phyloP scores from a whole-genome alignment of 2,797 vertebrate genomes.

The Rhyacichthys aspro region DNA sequence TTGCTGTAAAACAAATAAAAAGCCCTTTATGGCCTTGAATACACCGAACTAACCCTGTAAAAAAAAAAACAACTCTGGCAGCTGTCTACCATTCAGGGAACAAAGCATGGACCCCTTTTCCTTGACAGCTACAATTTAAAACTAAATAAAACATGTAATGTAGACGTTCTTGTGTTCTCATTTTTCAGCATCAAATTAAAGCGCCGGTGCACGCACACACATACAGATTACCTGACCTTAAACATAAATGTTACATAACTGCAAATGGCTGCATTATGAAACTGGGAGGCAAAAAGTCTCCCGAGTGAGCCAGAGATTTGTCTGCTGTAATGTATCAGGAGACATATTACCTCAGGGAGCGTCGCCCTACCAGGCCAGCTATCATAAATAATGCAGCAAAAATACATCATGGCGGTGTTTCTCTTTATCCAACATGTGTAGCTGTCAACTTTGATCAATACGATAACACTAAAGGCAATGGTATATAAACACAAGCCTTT shows the following conservation, averaged over 20 bases:
- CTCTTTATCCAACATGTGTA: slow-evolving; percentile 81
- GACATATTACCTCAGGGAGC: slow-evolving; percentile 74
- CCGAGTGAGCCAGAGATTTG: slow-evolving; percentile 62
- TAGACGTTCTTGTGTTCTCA: slow-evolving; percentile 24
- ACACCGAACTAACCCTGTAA: too few species aligned
- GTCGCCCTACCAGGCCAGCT: slow-evolving; percentile 61
- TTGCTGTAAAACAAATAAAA: too few species aligned
- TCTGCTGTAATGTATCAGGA: slow-evolving; percentile 76
- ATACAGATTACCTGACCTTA: slow-evolving; percentile 23
- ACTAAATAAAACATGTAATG: slow-evolving; percentile 57
- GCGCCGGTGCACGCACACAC: slow-evolving; percentile 9
- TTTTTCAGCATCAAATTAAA: slow-evolving; percentile 17
- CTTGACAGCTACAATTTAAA: slow-evolving; percentile 4
- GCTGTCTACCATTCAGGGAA: slow-evolving; percentile 8
- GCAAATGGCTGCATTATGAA: slow-evolving; percentile 56
- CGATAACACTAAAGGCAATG: slow-evolving; percentile 55
- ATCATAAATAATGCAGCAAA: slow-evolving; percentile 81
- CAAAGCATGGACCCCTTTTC: slow-evolving; percentile 5
- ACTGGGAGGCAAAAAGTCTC: slow-evolving; percentile 57
- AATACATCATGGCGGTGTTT: slow-evolving; percentile 77
- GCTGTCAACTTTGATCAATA: slow-evolving; percentile 82
- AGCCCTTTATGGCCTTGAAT: too few species aligned
- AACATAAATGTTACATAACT: slow-evolving; percentile 66
- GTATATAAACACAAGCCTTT: slow-evolving; percentile 56
- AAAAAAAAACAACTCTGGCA: too few species aligned